Evolutionary conservation across 1,140 invertebrate genomes (phyloP), one percentile per base, ranked within the genome.

Genomic region (Hirudo medicinalis): DNA sequence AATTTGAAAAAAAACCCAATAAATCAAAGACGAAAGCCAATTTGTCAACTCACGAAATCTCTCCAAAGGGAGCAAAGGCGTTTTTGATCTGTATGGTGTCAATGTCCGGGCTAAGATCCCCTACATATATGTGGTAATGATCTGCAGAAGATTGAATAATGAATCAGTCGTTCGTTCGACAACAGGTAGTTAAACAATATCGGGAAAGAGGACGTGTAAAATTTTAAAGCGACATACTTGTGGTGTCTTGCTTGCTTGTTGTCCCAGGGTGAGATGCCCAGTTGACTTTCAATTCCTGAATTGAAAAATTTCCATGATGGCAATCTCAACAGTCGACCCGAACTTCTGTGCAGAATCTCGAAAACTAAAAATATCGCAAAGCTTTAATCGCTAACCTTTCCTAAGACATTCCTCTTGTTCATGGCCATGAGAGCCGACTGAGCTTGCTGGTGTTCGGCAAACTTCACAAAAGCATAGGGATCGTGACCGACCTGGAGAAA

Each of bases 251-350:
- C 86, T 98, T 98, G 71, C 92, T 92, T 83, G 93, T 91, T 84
- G 94, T 95, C 74, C 92, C 93, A 74, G 94, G 94, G 83, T 93
- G 92, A 75, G 89, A 95, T 79, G 90, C 94, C 95, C 95, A 97
- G 87, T 94, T 97, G 75, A 94, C 95, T 87, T 97, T 98, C 90
- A 99, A 97, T 86, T 98, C 94, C 88, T 90, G n/a, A 36, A 68
- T 11, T 29, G 40, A 67, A 36, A 67, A 29, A 67, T 36, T 20
- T 25, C 25, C 25, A 63, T 13, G 17, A 63, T n/a, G 8, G 17
- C 9, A 32, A 22, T 63, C 15, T 63, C 4, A 63, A 25, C 15
- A 63, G 19, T 2, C 29, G 5, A 11, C 19, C 19, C 2, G 19
- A 63, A 63, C 22, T 8, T 8, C 11, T 22, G 19, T 36, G 13